phyloP scores from a whole-genome alignment of 2,113 vertebrate species.

The Atlantisia rogersi region DNA sequence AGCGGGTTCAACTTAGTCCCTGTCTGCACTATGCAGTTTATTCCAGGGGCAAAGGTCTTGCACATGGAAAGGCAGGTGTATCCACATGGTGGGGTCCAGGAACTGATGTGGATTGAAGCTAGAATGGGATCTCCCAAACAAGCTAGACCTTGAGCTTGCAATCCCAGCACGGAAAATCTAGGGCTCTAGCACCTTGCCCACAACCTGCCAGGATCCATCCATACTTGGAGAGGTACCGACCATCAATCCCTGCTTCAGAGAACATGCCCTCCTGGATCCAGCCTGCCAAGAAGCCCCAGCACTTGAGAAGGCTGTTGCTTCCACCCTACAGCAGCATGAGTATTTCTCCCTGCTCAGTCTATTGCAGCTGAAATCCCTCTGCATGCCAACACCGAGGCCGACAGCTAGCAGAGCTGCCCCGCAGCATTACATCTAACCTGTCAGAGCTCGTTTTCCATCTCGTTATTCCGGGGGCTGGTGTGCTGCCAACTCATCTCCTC shows the following conservation, averaged over 20 bases:
- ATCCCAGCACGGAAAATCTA: not conserved
- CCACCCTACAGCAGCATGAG: not conserved
- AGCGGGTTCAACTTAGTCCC: not conserved
- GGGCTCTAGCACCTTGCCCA: not conserved
- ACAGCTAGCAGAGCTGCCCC: accelerated
- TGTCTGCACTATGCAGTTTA: not conserved
- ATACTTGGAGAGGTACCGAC: accelerated
- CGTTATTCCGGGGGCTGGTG: not conserved
- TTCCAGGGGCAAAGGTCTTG: not conserved
- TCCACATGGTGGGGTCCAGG: not conserved
- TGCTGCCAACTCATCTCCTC: not conserved
- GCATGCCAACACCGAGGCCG: not conserved
- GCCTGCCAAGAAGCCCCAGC: not conserved
- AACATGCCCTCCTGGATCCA: not conserved
- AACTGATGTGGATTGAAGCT: not conserved
- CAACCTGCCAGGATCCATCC: not conserved
- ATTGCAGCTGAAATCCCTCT: not conserved
- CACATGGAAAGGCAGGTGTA: not conserved
- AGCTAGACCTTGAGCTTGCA: not conserved
- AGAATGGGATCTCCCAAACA: not conserved
- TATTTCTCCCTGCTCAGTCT: not conserved
- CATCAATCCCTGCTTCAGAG: not conserved
- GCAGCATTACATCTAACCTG: not conserved
- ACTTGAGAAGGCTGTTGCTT: not conserved
- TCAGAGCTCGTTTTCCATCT: not conserved